phyloP scores from a whole-genome alignment of 1,140 invertebrate species.

The Bradynema listronoti region DNA sequence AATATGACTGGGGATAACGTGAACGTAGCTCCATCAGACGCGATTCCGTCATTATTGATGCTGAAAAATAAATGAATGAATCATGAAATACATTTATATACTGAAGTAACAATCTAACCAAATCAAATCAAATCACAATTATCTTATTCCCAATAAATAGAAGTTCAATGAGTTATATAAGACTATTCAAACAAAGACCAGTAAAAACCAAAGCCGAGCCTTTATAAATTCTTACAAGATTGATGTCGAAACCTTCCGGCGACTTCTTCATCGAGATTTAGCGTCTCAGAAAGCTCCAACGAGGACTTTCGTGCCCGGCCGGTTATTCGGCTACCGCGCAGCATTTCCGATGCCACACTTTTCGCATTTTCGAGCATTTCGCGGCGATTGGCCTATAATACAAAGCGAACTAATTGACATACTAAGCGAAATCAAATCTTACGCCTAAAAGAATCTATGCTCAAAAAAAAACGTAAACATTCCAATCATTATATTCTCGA shows the following conservation, averaged over 20 bases:
- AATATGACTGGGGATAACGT: slow-evolving; percentile 13
- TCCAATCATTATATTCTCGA: too few relatives aligned
- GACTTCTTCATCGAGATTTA: slow-evolving; percentile 15
- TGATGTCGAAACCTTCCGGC: neutral
- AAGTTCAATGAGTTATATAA: neutral
- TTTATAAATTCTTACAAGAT: slow-evolving; percentile 1
- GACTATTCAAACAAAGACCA: neutral
- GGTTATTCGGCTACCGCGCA: slow-evolving; percentile 6
- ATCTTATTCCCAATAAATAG: neutral
- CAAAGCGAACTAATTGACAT: neutral
- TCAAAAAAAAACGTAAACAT: too few relatives aligned
- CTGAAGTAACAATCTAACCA: slow-evolving; percentile 1
- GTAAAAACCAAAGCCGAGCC: slow-evolving; percentile 9
- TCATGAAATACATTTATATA: slow-evolving; percentile 7
- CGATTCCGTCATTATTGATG: neutral
- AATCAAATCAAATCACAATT: neutral
- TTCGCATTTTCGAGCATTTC: slow-evolving; percentile 22
- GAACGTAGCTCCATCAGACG: neutral
- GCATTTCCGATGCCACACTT: slow-evolving; percentile 16
- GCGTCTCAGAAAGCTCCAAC: slow-evolving; percentile 21
- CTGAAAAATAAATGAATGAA: slow-evolving; percentile 1
- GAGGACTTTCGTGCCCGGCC: slow-evolving; percentile 14
- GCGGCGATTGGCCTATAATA: slow-evolving; percentile 13
- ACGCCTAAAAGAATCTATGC: neutral
- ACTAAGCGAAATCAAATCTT: too few relatives aligned